phyloP scores from a whole-genome alignment of 2,113 vertebrate species.

The Centropristis striata region DNA sequence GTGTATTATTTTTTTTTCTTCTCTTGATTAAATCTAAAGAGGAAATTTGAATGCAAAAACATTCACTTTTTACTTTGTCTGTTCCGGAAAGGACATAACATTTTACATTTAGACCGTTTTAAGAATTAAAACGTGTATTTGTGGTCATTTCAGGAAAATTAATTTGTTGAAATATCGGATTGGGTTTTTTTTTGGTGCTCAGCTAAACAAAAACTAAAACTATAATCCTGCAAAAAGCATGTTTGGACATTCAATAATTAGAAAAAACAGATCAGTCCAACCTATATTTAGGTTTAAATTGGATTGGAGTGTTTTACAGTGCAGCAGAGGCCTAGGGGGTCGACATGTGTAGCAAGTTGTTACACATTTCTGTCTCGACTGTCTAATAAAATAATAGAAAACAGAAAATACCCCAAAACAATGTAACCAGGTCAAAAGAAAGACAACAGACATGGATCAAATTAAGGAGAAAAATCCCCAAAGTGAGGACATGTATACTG shows the following conservation, averaged over 20 bases:
- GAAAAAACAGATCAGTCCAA: background rate
- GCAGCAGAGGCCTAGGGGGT: background rate
- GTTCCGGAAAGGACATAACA: background rate
- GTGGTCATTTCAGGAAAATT: background rate
- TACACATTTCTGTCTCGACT: background rate
- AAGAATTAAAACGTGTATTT: background rate
- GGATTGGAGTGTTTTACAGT: background rate
- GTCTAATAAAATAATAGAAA: slow-evolving; percentile 14
- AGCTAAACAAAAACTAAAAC: no score
- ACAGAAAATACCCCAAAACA: background rate
- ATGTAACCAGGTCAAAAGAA: background rate
- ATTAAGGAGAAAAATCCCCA: background rate
- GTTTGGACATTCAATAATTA: background rate
- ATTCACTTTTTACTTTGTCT: background rate
- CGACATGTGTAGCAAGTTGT: background rate
- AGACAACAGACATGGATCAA: background rate
- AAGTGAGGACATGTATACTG: background rate
- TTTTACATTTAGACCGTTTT: background rate
- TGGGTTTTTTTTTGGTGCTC: no score
- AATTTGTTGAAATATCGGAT: no score
- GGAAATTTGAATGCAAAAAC: background rate
- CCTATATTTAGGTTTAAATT: background rate
- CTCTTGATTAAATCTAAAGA: background rate
- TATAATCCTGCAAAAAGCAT: background rate
- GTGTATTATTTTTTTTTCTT: background rate